Base-by-base conservation (phyloP, 2,888 invertebrate genomes). In the Melikaiella ostensackeni region DNA sequence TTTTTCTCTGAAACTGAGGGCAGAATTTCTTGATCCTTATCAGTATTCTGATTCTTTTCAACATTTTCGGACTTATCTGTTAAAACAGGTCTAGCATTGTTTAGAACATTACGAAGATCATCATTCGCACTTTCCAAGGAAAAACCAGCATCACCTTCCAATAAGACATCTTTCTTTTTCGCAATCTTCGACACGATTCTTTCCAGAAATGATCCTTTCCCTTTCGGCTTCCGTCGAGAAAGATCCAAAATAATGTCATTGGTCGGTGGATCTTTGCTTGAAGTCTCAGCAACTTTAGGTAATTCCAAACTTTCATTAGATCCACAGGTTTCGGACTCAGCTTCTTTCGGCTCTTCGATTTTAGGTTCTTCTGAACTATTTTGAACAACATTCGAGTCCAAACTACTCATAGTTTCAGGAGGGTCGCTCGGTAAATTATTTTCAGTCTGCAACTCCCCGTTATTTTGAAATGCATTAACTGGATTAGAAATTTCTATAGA, bases 101-200 rank as follows among this genome's bases (percentile, higher is more conserved):
- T 86, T 27, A 87, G 80, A 59, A 88, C 88, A 33, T 83, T 63
- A 35, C n/a, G 19, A 16, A 42, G 16, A 30, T 46, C 8, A 38
- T 59, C 42, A 61, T 75, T 75, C 0, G 88, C 86, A 5, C 81
- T 86, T 70, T 89, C 89, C 74, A 88, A 78, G 19, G 88, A 77
- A 11, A 87, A 87, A 0, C 86, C 88, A 27, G 88, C 88, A 38
- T 89, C 89, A 7, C 83, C 84, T 33, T 89, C 89, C 27, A 90
- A 77, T 38, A 88, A 70, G 8, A 86, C 90, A 33, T 91, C 91
- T 74, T 91, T 91, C 61, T 91, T 87, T 75, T 91, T 91, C 0
- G 91, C 91, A 27, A 91, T 91, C 77, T 91, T 91, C 5, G 91
- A 91, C 0, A 91, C 91, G 8, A 91, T 91, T 82, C 89, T 91